Conservation (phyloP, 2,888 invertebrate genomes). For the Glaucopsyche alexis region DNA sequence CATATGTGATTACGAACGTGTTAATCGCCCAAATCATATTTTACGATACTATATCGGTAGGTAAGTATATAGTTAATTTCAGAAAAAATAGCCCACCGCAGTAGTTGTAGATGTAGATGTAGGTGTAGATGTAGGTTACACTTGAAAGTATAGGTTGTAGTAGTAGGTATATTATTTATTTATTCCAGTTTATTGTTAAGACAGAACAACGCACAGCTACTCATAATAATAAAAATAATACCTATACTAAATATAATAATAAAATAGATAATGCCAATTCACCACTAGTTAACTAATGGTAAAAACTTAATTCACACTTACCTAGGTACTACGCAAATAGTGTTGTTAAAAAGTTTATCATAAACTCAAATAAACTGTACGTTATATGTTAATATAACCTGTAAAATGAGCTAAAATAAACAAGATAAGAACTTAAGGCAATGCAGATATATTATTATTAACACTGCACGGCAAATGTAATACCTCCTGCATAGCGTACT, state of each 20-base stretch:
- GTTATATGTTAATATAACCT: background rate
- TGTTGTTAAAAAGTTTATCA: background rate
- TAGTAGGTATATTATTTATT: too few species aligned
- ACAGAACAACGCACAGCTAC: too few species aligned
- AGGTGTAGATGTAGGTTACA: too few species aligned
- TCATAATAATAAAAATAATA: background rate
- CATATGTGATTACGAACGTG: background rate
- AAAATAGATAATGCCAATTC: background rate
- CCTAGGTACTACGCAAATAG: background rate
- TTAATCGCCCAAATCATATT: background rate
- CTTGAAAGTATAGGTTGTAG: too few species aligned
- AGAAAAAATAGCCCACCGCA: too few species aligned
- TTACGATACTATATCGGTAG: too few species aligned
- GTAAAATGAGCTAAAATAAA: constrained; percentile 6
- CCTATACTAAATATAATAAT: background rate
- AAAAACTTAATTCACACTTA: too few species aligned
- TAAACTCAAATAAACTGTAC: background rate
- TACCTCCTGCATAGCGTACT: background rate
- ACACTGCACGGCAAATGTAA: background rate
- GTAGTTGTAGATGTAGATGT: too few species aligned
- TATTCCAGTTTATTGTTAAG: too few species aligned
- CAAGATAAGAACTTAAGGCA: background rate
- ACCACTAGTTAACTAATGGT: too few species aligned
- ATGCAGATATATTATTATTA: constrained; percentile 12
- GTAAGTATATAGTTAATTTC: too few species aligned